phyloP scores from a whole-genome alignment of 2,113 vertebrate species.

The Callorhinus ursinus region DNA sequence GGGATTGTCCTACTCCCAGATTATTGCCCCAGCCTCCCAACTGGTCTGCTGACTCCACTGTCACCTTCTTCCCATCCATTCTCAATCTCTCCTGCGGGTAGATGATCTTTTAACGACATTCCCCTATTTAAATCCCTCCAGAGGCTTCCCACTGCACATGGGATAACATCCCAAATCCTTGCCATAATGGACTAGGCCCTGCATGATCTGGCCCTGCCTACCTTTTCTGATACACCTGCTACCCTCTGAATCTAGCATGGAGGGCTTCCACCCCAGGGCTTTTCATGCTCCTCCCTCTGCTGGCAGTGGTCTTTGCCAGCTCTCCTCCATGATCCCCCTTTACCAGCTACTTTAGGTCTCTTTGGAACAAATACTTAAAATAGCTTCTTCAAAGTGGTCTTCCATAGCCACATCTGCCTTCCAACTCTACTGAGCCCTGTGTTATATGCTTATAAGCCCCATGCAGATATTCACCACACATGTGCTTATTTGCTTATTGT shows the following conservation, averaged over 20 bases:
- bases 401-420: not conserved
- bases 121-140: not conserved
- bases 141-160: not conserved
- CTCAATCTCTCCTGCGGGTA: not conserved
- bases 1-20: not conserved
- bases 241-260: not conserved
- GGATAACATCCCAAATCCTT: not conserved
- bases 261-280: not conserved
- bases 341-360: not conserved
- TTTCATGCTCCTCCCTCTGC: not conserved
- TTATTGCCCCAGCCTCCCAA: not conserved
- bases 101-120: not conserved
- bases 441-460: not conserved
- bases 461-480: not conserved
- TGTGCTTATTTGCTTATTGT: not conserved
- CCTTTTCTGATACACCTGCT: not conserved
- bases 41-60: not conserved
- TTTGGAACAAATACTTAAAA: slow-evolving; percentile 3
- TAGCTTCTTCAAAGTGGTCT: not conserved
- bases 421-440: not conserved
- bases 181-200: not conserved
- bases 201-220: too few relatives aligned
- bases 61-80: not conserved
- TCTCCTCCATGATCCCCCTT: not conserved
- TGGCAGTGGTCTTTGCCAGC: not conserved